These are phyloP conservation scores for Caenorhabditis parvicauda DNA, from an alignment of 2,888 invertebrate species.

Conservation along the genomic window DNA sequence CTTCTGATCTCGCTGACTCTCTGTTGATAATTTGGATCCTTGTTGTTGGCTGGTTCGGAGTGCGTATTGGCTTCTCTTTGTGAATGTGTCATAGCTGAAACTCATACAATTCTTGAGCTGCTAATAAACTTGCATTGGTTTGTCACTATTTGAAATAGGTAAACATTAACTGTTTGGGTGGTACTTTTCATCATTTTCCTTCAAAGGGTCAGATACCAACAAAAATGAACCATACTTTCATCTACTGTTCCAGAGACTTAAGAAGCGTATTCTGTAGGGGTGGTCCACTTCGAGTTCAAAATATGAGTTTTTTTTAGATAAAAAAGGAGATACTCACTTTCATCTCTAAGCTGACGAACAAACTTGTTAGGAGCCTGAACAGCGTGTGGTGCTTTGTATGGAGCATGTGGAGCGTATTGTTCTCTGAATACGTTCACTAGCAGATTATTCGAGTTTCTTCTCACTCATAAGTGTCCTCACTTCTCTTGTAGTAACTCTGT, in stretches of 20 bases:
- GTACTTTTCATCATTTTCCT: too few species aligned
- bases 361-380: conserved; percentile 53
- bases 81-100: conserved; percentile 52
- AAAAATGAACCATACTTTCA: not conserved
- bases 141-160: too few species aligned
- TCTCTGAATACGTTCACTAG: conserved; percentile 17
- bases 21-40: conserved; percentile 39
- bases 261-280: not conserved
- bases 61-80: conserved; percentile 60
- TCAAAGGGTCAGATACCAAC: not conserved
- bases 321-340: conserved; percentile 37
- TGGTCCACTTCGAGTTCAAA: too few species aligned
- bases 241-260: not conserved
- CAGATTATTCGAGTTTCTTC: not conserved
- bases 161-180: too few species aligned
- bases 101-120: conserved; percentile 5
- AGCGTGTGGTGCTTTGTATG: conserved; percentile 44
- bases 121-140: too few species aligned
- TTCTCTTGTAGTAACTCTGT: conserved; percentile 48
- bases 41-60: conserved; percentile 43
- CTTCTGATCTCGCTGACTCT: conserved; percentile 52
- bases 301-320: not conserved
- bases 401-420: conserved; percentile 47
- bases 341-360: conserved; percentile 59
- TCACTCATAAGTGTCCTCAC: conserved; percentile 47